Evolutionary conservation across 1,140 invertebrate genomes (phyloP).

Genomic region (Drosophila kepulauana): DNA sequence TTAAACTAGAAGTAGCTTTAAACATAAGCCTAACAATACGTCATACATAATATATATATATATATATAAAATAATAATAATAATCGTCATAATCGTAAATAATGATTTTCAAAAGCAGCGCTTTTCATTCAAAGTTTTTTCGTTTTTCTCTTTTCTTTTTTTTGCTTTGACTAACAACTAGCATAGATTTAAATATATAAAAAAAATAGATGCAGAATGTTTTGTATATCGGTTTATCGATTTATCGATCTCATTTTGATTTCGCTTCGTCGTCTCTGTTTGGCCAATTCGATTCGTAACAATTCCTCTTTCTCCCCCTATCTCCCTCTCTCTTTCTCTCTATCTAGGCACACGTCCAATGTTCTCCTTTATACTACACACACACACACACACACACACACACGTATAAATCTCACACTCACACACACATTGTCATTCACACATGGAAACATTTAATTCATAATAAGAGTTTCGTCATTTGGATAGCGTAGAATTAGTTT

Average conservation of each 20-base stretch:
- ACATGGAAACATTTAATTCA: not conserved
- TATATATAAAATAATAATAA: constrained; percentile 51
- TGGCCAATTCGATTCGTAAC: constrained; percentile 28
- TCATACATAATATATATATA: constrained; percentile 33
- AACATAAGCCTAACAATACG: constrained; percentile 75
- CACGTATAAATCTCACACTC: not conserved
- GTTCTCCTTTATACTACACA: not conserved
- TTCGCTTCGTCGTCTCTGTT: constrained; percentile 24
- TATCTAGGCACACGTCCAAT: constrained; percentile 27
- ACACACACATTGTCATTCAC: constrained; percentile 12
- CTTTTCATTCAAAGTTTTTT: constrained; percentile 43
- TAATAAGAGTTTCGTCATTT: constrained; percentile 35
- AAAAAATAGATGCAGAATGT: constrained; percentile 46
- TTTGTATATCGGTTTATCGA: constrained; percentile 43
- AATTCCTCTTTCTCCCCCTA: not conserved
- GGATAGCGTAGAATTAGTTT: constrained; percentile 11
- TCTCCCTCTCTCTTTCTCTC: constrained; percentile 2
- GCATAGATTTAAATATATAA: constrained; percentile 19
- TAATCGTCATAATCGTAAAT: constrained; percentile 46
- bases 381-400: not conserved
- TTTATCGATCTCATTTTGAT: constrained; percentile 21
- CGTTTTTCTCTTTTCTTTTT: not conserved
- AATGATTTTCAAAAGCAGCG: constrained; percentile 40
- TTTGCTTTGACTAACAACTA: constrained; percentile 4
- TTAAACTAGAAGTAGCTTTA: constrained; percentile 72